Evolutionary conservation across 2,888 invertebrate species (phyloP).

Genomic region (Panzeria rudis): DNA sequence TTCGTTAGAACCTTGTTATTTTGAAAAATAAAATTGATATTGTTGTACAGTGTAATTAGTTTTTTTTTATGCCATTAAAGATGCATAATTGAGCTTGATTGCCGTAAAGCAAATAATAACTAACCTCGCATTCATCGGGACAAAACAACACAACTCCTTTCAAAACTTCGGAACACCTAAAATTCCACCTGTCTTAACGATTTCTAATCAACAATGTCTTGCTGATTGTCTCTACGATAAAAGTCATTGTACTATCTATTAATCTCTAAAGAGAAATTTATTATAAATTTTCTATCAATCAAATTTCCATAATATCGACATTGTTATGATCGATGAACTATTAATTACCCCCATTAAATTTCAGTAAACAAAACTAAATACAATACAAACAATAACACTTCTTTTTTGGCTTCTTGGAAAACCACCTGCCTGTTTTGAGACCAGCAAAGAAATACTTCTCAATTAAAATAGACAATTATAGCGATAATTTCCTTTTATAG

Average conservation of each 20-base stretch:
- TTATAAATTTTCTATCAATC: slow-evolving; percentile 62
- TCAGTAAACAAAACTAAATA: slow-evolving; percentile 42
- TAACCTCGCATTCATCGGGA: too few relatives aligned
- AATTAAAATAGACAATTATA: slow-evolving; percentile 9
- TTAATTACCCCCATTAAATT: slow-evolving; percentile 59
- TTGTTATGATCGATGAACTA: slow-evolving; percentile 56
- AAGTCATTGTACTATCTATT: slow-evolving; percentile 11
- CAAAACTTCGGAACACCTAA: not conserved
- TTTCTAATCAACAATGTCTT: not conserved
- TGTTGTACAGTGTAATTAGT: too few relatives aligned
- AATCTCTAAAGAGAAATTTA: slow-evolving; percentile 7
- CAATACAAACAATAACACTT: slow-evolving; percentile 54
- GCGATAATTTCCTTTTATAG: slow-evolving; percentile 18
- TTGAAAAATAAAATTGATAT: too few relatives aligned
- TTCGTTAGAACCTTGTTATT: too few relatives aligned
- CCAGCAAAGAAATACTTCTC: slow-evolving; percentile 37
- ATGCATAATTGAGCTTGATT: too few relatives aligned
- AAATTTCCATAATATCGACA: slow-evolving; percentile 60
- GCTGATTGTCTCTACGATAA: not conserved
- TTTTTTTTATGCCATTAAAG: too few relatives aligned
- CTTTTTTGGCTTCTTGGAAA: slow-evolving; percentile 51
- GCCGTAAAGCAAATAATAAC: too few relatives aligned
- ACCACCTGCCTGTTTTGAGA: slow-evolving; percentile 57
- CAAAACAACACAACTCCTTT: too few relatives aligned
- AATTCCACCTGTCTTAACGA: not conserved